phyloP scores from a whole-genome alignment of 2,888 invertebrate genomes.

The Caenorhabditis sp. region DNA sequence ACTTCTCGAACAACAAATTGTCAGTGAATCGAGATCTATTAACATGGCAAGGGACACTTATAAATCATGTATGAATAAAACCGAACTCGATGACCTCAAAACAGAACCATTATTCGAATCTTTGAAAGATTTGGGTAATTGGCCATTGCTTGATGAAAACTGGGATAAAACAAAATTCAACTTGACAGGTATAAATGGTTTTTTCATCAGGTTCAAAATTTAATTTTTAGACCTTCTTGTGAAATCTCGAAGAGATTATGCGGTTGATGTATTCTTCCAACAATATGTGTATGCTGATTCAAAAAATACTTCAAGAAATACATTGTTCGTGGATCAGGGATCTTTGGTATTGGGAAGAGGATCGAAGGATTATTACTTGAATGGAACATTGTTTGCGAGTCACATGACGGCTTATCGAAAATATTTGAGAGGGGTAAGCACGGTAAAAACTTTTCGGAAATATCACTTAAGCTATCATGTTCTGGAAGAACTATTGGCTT shows the following conservation, averaged over 20 bases:
- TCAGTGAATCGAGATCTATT: slow-evolving; percentile 61
- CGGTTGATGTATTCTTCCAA: slow-evolving; percentile 67
- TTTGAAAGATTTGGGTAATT: slow-evolving; percentile 59
- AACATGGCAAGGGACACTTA: slow-evolving; percentile 63
- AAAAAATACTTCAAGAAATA: slow-evolving; percentile 62
- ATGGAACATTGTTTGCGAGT: slow-evolving; percentile 65
- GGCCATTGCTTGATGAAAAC: slow-evolving; percentile 58
- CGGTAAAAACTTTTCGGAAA: no score
- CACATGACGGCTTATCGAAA: slow-evolving; percentile 67
- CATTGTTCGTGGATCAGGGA: slow-evolving; percentile 62
- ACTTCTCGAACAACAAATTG: slow-evolving; percentile 56
- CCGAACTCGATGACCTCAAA: slow-evolving; percentile 54
- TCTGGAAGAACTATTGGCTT: no score
- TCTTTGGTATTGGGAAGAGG: slow-evolving; percentile 64
- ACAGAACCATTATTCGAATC: slow-evolving; percentile 51
- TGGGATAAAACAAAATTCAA: slow-evolving; percentile 38
- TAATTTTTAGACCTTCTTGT: slow-evolving; percentile 33
- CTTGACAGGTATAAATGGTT: slow-evolving; percentile 29
- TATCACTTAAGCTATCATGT: no score
- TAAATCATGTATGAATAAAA: slow-evolving; percentile 64
- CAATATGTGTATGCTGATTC: slow-evolving; percentile 69
- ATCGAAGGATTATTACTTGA: slow-evolving; percentile 68
- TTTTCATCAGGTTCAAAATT: background rate
- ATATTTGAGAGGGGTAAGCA: slow-evolving; percentile 54
- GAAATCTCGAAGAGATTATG: slow-evolving; percentile 40